Evolutionary conservation across 2,797 vertebrate species (phyloP), one percentile per base, ranked within the genome.

Genomic region (Rallus crepitans): DNA sequence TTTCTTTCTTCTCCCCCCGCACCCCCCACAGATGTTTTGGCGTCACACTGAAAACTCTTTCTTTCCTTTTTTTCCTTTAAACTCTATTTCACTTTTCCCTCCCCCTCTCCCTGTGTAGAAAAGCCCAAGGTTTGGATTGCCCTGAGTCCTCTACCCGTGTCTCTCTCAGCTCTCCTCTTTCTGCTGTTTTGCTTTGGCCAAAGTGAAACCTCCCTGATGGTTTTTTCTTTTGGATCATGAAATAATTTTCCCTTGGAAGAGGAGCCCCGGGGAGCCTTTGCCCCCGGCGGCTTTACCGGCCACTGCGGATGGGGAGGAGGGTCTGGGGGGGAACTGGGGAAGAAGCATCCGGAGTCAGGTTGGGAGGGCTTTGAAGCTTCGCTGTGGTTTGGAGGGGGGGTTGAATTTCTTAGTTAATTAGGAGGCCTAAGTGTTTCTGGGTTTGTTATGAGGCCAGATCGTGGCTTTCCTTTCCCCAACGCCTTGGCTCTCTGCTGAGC

Each of bases 361-460:
- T 94, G 88, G 80, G 79, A 85, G 90, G 86, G 80, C 93, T 94
- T 94, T 91, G 90, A 94, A 94, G 93, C 95, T 86, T 92, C 4
- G 0, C 55, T 91, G 93, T 93, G 95, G 87, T 77, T 93, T 94
- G 91, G 92, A 89, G 35, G 55, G 50, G 42, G 42, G 70, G 52
- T 70, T 89, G 88, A 82, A 76, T 94, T 95, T 92, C 85, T 91
- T 90, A 27, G 60, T 88, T 93, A 88, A 94, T 92, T 87, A 63
- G 68, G 91, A 94, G 82, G 55, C 55, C 42, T 61, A n/a, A 94
- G 91, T 72, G 82, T 96, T 86, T 94, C 50, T 90, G 91, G 94
- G 70, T 88, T 95, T 91, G 80, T 86, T 94, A 69, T 0, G 20
- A 75, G 87, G 95, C 91, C 95, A 96, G 87, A 80, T 52, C 6